These are phyloP conservation scores for Porites evermanni DNA, from an alignment of 92 coral and sea anemone species.

Conservation along the genomic window DNA sequence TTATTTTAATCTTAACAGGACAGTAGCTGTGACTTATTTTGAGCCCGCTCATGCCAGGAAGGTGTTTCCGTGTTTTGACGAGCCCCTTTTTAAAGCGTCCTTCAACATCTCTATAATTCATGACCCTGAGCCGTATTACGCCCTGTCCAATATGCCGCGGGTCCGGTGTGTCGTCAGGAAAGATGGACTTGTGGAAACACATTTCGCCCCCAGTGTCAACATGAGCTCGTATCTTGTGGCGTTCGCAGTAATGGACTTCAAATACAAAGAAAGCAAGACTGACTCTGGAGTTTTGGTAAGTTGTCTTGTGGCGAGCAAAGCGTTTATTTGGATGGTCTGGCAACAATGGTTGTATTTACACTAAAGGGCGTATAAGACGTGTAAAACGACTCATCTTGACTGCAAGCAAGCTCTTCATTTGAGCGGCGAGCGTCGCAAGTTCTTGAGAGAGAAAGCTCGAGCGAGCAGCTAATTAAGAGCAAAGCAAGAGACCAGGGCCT, in stretches of 20 bases:
- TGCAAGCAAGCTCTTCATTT: no score
- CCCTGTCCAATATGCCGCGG: constrained; percentile 66
- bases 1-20: constrained; percentile 18
- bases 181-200: constrained; percentile 63
- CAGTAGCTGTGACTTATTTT: constrained; percentile 51
- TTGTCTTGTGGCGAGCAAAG: no score
- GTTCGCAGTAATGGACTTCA: constrained; percentile 62
- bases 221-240: constrained; percentile 72
- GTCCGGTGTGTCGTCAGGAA: constrained; percentile 30
- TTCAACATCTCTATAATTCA: constrained; percentile 56
- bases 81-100: constrained; percentile 66
- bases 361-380: no score
- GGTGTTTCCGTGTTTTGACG: constrained; percentile 67
- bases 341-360: no score
- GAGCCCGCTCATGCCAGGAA: constrained; percentile 70
- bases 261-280: constrained; percentile 51
- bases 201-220: constrained; percentile 57
- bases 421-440: no score
- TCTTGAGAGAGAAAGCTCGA: no score
- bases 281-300: constrained; percentile 53
- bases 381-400: no score
- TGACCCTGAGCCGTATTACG: constrained; percentile 48
- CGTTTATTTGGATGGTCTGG: background rate
- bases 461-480: no score
- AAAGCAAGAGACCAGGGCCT: no score